phyloP scores from a whole-genome alignment of 2,797 vertebrate genomes.

The Meda fulgida region DNA sequence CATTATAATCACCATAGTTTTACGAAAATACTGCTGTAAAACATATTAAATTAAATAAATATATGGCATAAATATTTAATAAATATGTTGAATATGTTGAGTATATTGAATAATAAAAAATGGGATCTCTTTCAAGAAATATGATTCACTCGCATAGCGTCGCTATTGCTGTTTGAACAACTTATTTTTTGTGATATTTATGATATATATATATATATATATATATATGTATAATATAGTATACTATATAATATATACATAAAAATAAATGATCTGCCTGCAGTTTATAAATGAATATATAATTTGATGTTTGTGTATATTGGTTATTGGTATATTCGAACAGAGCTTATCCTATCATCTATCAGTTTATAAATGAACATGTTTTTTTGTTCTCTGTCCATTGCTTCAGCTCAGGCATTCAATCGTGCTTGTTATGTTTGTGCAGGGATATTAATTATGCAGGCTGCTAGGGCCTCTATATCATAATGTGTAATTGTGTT shows the following conservation, averaged over 20 bases:
- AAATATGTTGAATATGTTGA: neutral
- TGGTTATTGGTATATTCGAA: neutral
- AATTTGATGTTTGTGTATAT: neutral
- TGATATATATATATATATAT: too few relatives aligned
- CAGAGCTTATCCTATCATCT: neutral
- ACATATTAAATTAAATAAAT: neutral
- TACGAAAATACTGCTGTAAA: neutral
- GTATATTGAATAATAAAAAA: neutral
- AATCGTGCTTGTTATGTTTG: neutral
- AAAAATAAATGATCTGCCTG: too few relatives aligned
- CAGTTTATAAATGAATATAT: too few relatives aligned
- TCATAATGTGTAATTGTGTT: constrained; percentile 15
- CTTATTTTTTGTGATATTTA: neutral
- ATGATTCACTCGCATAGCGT: neutral
- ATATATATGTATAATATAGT: too few relatives aligned
- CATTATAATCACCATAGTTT: neutral
- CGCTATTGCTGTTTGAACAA: neutral
- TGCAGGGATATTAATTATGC: neutral
- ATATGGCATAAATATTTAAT: neutral
- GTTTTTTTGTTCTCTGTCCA: neutral
- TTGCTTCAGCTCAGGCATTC: neutral
- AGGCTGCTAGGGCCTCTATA: neutral
- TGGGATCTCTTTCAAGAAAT: neutral
- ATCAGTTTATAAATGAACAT: neutral
- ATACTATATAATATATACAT: neutral